These are phyloP conservation scores for Seira ritae DNA, from an alignment of 2,888 invertebrate species.

Conservation along the genomic window DNA sequence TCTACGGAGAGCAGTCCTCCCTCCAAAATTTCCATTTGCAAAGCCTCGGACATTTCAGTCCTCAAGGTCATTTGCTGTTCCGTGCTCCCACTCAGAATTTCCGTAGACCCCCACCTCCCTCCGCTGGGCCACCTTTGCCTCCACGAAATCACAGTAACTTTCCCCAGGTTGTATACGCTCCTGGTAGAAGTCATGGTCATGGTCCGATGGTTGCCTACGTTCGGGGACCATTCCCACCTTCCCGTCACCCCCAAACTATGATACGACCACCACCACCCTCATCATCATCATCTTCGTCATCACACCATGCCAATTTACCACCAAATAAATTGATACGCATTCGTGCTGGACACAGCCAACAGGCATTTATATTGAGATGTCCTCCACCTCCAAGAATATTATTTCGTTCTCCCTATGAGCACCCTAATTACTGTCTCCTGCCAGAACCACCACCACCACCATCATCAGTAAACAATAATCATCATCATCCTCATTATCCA, in stretches of 20 bases:
- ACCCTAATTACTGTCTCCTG: constrained; percentile 33
- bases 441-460: constrained; percentile 19
- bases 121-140: constrained; percentile 42
- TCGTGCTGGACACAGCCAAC: constrained; percentile 3
- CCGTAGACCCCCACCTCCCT: constrained; percentile 24
- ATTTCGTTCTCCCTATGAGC: constrained; percentile 51
- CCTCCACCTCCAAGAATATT: constrained; percentile 49
- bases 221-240: constrained; percentile 56
- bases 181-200: constrained; percentile 39
- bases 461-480: too few species aligned
- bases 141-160: constrained; percentile 47
- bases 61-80: constrained; percentile 41
- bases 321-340: constrained; percentile 25
- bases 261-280: too few species aligned
- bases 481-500: constrained; percentile 7
- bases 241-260: constrained; percentile 39
- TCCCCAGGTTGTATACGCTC: constrained; percentile 52
- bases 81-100: constrained; percentile 49
- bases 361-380: constrained; percentile 46
- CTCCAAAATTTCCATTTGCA: constrained; percentile 58
- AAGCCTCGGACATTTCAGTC: constrained; percentile 22
- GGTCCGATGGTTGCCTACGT: constrained; percentile 50
- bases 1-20: constrained; percentile 47
- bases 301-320: constrained; percentile 27
- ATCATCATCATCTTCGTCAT: neutral